Evolutionary conservation across 2,888 invertebrate genomes (phyloP).

Genomic region (Tanypteryx hageni): DNA sequence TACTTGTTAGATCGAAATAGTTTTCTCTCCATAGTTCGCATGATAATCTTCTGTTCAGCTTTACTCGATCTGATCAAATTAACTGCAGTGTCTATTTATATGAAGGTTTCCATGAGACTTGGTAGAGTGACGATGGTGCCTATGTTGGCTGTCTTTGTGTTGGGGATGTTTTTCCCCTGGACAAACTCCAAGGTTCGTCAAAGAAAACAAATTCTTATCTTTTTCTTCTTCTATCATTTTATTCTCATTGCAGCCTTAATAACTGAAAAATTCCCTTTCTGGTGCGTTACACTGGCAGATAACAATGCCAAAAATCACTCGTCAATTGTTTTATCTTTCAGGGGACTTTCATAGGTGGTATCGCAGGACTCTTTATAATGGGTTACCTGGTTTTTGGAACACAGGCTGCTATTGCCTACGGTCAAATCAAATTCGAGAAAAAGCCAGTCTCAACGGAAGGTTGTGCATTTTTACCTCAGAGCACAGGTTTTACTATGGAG

Average conservation of each 20-base stretch:
- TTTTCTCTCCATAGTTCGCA: too few relatives aligned
- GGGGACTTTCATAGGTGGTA: constrained; percentile 81
- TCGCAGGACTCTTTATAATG: constrained; percentile 80
- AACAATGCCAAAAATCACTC: too few relatives aligned
- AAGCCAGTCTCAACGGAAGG: constrained; percentile 64
- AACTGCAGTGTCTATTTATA: constrained; percentile 75
- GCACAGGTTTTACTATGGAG: constrained; percentile 67
- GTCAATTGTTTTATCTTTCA: constrained; percentile 70
- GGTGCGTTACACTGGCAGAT: too few relatives aligned
- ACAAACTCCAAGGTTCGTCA: constrained; percentile 82
- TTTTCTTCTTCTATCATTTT: too few relatives aligned
- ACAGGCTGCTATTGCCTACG: constrained; percentile 81
- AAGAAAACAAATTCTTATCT: too few relatives aligned
- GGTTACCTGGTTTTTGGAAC: constrained; percentile 83
- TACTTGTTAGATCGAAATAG: too few relatives aligned
- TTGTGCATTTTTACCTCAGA: constrained; percentile 63
- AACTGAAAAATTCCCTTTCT: too few relatives aligned
- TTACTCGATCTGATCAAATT: too few relatives aligned
- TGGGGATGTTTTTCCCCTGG: constrained; percentile 91
- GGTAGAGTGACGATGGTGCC: constrained; percentile 88
- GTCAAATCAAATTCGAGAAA: constrained; percentile 70
- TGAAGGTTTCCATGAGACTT: constrained; percentile 82
- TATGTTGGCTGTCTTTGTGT: constrained; percentile 88
- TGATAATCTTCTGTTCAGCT: too few relatives aligned
- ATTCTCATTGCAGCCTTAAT: too few relatives aligned